Base-by-base conservation (phyloP, 2,797 vertebrate genomes). In the Mus spretus region DNA sequence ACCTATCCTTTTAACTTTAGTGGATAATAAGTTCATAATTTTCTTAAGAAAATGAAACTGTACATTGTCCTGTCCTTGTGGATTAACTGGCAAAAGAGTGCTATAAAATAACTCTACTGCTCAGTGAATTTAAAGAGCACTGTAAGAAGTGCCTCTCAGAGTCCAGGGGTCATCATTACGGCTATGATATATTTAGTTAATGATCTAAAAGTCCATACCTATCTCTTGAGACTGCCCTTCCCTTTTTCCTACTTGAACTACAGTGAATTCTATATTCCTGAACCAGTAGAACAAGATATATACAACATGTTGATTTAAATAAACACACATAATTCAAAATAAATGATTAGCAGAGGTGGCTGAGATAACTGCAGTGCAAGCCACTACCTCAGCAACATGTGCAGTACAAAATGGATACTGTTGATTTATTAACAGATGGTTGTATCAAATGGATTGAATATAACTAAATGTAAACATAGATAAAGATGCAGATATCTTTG, bases 311-410 rank as follows among this genome's bases (percentile, higher is more conserved):
- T 86, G 74, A 79, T 84, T 91, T 80, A 82, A 97, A 96, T 96
- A 98, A 97, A 96, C 89, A 98, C 85, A 89, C 75, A 97, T 97
- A 98, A 98, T 96, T 98, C 95, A 98, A 97, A 96, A 96, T 86
- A 97, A 97, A 93, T 91, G 94, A 97, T 95, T 95, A 97, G 34
- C 57, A 92, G 85, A 92, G 63, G 17, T 89, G 57, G 47, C 83
- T 94, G 81, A 96, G 94, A 2, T 0, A 47, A 82, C 28, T 87
- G 2, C 28, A 91, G 14, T 91, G 37, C 57, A 97, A 96, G 63
- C 59, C 57, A 47, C 94, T 94, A n/a, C 5, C 92, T 94, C 77
- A 63, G 44, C 2, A 10, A 95, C 93, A 97, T 89, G 34, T 93
- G 90, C 74, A 92, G 61, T 88, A 96, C 96, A 90, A 97, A 98